Percentiles rank a stretch among this genome's conserved stretches.
phyloP scores from a whole-genome alignment of 2,888 invertebrate genomes.

The Conus canariensis region DNA sequence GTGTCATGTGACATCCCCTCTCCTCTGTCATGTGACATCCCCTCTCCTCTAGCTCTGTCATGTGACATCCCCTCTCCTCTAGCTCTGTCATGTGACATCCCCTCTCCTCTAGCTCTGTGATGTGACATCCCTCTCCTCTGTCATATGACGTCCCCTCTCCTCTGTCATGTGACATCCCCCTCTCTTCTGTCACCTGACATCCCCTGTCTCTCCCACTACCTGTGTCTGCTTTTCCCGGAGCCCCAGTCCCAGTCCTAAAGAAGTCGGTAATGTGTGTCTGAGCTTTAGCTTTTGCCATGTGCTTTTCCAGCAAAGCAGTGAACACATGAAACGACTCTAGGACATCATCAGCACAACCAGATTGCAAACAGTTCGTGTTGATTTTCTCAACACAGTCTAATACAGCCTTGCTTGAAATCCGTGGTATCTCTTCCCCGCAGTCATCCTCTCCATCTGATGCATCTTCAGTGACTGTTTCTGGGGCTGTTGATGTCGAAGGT shows the following conservation, averaged over 20 bases:
- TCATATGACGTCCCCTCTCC: background rate
- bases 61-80: background rate
- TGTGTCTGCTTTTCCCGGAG: background rate
- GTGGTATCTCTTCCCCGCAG: background rate
- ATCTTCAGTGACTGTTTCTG: background rate
- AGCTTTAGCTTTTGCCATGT: background rate
- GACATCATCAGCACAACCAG: background rate
- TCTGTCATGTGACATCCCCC: background rate
- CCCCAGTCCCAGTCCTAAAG: background rate
- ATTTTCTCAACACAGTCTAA: slow-evolving; percentile 6
- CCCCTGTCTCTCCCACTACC: background rate
- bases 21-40: background rate
- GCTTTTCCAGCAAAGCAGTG: slow-evolving; percentile 19
- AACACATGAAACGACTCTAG: background rate
- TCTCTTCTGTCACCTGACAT: background rate
- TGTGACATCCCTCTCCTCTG: background rate
- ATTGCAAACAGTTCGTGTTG: background rate
- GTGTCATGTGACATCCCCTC: background rate
- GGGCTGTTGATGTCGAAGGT: background rate
- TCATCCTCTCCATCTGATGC: slow-evolving; percentile 32
- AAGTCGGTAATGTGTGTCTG: background rate
- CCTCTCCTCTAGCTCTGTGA: background rate
- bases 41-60: background rate
- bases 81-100: background rate
- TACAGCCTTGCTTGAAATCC: background rate